A percentile compares a stretch with the other conserved stretches of the same genome.
Conservation (phyloP, 2,113 vertebrate species). For the Tonatia bakeri region DNA sequence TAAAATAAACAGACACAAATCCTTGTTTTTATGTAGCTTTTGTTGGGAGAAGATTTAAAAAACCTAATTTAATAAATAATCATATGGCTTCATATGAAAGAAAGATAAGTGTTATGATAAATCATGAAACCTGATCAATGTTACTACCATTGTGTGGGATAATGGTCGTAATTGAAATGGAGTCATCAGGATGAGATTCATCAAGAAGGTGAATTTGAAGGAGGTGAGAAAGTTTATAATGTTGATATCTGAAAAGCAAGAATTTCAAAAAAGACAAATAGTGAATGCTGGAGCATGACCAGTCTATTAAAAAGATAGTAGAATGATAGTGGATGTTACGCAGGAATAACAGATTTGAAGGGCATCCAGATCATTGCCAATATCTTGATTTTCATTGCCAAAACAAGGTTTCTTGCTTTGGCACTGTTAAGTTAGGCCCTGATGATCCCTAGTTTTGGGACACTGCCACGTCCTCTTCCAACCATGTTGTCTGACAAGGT, state of each 20-base stretch:
- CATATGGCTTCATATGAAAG: background rate
- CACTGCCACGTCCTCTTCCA: too few species aligned
- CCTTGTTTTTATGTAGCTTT: background rate
- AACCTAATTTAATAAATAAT: background rate
- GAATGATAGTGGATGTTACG: too few species aligned
- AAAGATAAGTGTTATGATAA: background rate
- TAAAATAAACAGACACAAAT: background rate
- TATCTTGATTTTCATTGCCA: background rate
- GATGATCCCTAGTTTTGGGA: background rate
- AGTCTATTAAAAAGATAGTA: background rate
- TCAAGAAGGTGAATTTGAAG: background rate
- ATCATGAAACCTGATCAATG: background rate
- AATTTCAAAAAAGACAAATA: background rate
- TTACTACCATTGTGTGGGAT: background rate
- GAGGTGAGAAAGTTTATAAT: background rate
- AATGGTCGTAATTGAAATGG: background rate
- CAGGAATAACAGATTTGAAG: background rate
- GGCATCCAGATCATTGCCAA: background rate
- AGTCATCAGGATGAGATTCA: background rate
- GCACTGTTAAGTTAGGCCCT: background rate
- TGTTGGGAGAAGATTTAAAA: background rate
- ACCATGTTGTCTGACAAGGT: too few species aligned
- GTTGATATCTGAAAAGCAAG: background rate
- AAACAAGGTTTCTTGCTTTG: background rate
- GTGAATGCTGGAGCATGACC: background rate